Conservation (phyloP, 2,113 vertebrate species). For the Dicrurus megarhynchus region DNA sequence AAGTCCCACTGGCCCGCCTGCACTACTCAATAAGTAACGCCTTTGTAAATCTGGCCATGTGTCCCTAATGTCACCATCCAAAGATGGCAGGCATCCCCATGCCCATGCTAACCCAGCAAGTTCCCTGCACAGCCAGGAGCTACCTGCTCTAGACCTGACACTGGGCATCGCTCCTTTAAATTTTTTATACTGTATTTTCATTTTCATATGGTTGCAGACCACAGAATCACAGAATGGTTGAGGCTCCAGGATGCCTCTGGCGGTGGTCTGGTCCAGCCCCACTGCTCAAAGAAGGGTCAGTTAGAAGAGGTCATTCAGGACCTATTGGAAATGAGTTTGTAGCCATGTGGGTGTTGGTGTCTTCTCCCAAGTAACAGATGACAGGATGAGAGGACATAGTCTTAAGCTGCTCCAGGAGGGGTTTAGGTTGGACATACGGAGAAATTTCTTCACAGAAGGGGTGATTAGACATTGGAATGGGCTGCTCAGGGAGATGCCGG, state of each 20-base stretch:
- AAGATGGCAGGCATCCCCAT: accelerated
- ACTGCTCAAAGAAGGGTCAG: background rate
- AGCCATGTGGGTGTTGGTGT: accelerated
- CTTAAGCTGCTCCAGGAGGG: background rate
- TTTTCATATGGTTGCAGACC: background rate
- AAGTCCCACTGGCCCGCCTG: background rate
- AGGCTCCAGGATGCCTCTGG: background rate
- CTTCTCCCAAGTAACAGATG: background rate
- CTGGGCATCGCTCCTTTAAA: accelerated
- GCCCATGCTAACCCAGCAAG: background rate
- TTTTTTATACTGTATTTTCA: background rate
- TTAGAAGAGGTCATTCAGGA: background rate
- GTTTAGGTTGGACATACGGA: background rate
- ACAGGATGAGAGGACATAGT: background rate
- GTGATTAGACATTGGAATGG: background rate
- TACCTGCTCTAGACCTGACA: background rate
- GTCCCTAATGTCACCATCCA: background rate
- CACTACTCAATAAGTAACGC: accelerated
- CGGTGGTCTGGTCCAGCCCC: background rate
- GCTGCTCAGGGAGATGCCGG: background rate
- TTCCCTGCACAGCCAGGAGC: background rate
- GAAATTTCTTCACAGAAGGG: background rate
- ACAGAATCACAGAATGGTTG: too few relatives aligned
- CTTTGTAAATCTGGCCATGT: background rate
- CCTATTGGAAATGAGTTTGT: accelerated